Evolutionary conservation across 1,140 invertebrate genomes (phyloP).

Genomic region (Zaprionus ghesquierei): DNA sequence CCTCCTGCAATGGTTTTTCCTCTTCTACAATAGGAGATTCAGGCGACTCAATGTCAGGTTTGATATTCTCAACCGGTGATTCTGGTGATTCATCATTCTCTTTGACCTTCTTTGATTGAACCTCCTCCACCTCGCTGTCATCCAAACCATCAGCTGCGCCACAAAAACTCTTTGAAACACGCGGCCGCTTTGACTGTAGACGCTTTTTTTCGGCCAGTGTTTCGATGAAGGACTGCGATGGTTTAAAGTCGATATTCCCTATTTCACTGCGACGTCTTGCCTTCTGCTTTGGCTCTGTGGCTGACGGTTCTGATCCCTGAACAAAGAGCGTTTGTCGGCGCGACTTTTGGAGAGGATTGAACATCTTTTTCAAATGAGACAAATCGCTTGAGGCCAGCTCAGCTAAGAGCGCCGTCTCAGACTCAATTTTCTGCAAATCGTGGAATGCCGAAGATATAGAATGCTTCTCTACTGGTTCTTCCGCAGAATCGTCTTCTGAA

Average conservation of each 20-base stretch:
- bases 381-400: slow-evolving; percentile 50
- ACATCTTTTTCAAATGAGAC: slow-evolving; percentile 55
- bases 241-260: slow-evolving; percentile 50
- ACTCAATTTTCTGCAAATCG: slow-evolving; percentile 19
- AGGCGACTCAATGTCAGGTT: not conserved
- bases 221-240: slow-evolving; percentile 73
- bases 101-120: slow-evolving; percentile 24
- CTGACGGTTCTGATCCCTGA: slow-evolving; percentile 2
- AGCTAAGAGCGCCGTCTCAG: slow-evolving; percentile 44
- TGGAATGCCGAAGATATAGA: slow-evolving; percentile 16
- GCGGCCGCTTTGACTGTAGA: slow-evolving; percentile 41
- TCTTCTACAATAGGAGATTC: too few species aligned
- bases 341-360: slow-evolving; percentile 68
- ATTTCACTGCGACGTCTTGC: slow-evolving; percentile 59
- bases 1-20: not conserved
- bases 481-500: not conserved
- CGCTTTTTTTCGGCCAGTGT: slow-evolving; percentile 43
- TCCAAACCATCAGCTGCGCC: slow-evolving; percentile 36
- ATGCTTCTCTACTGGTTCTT: not conserved
- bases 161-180: slow-evolving; percentile 71
- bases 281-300: slow-evolving; percentile 47
- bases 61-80: not conserved
- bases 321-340: slow-evolving; percentile 58
- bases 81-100: not conserved
- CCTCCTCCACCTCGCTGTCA: not conserved